Base-by-base conservation (phyloP, 2,113 vertebrate genomes). In the Uria lomvia region DNA sequence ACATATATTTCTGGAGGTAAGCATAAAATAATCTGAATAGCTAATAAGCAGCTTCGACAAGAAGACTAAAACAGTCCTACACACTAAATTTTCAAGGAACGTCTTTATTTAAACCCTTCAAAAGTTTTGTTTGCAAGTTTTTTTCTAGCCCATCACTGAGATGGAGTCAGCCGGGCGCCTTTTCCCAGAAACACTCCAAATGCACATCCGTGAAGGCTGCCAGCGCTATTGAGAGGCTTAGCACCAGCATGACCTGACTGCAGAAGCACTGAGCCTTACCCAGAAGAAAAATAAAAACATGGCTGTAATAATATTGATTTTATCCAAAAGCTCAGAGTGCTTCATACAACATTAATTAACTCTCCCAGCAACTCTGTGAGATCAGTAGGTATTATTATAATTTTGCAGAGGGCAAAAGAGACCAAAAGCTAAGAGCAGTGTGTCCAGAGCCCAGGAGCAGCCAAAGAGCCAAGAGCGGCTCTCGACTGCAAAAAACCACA, bases 281-380 rank as follows among this genome's bases (percentile, higher is more conserved):
- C 70, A 66, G 59, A 53, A 52, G 53, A 80, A 91, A 86, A 84
- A 68, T 26, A 84, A 87, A 72, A 73, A 7, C 72, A 56, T 4
- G 1, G 12, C 38, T 91, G 59, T 81, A 84, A 60, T 73, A 42
- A 70, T 21, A 89, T 18, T 43, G 88, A 81, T 88, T 84, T 90
- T 43, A 77, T 74, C 91, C n/a, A 42, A 84, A 86, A 81, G 80
- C 77, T 77, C 59, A 11, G 22, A 87, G 56, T 88, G 77, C 77
- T 66, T 94, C 94, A 89, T 76, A 23, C 58, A 89, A 76, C 59
- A 94, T 83, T 91, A 29, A 93, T 91, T 76, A 93, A 56, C 34
- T 63, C 79, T 75, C 56, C 24, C 84, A 88, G 71, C 67, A 94
- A 7, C 49, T 38, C 63, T 12, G 49, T 14, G 68, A 90, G 78